Conservation (phyloP, 2,113 vertebrate genomes). For the Dryoscopus gambensis region DNA sequence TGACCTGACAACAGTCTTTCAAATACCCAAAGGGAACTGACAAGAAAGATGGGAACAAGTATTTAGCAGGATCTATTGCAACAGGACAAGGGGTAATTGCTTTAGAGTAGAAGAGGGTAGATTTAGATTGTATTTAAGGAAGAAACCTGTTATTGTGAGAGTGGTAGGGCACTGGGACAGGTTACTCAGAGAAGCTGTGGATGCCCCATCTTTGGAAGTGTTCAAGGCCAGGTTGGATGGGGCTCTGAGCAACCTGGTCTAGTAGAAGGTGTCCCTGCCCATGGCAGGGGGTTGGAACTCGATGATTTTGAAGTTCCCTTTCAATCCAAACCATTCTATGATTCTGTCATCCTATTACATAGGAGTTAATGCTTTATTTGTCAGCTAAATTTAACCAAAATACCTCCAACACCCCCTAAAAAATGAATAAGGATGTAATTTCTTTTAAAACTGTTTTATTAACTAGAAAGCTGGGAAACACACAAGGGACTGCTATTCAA, state of each 20-base stretch:
- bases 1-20: background rate
- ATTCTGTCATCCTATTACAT: background rate
- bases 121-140: background rate
- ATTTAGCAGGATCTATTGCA: background rate
- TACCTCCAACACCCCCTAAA: background rate
- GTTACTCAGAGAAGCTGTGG: background rate
- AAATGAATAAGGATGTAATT: background rate
- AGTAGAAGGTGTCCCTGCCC: background rate
- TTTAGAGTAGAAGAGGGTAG: background rate
- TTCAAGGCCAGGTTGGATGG: background rate
- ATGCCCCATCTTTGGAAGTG: accelerated
- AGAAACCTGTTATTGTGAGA: background rate
- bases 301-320: background rate
- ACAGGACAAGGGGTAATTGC: background rate
- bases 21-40: background rate
- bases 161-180: background rate
- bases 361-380: background rate
- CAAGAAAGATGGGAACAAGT: background rate
- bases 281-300: background rate
- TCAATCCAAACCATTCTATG: background rate
- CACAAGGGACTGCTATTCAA: background rate
- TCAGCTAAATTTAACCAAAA: background rate
- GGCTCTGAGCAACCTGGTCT: background rate
- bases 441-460: background rate
- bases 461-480: background rate